phyloP scores from a whole-genome alignment of 2,113 vertebrate genomes.

The Cisticola juncidis region DNA sequence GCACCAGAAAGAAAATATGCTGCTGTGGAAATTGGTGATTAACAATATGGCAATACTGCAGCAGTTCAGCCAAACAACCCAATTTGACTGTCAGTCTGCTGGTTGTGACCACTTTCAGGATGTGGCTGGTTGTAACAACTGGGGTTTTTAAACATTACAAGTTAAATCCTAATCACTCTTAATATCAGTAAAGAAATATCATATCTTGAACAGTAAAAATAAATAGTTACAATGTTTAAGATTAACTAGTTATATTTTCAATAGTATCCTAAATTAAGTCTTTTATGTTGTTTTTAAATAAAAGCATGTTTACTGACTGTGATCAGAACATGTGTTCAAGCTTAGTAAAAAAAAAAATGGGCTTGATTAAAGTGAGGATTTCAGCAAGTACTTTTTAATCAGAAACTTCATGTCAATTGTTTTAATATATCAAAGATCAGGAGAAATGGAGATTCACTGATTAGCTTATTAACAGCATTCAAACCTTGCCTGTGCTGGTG shows the following conservation, averaged over 20 bases:
- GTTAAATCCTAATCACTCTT: not conserved
- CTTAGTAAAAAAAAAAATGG: not conserved
- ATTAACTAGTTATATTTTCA: not conserved
- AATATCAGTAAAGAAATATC: not conserved
- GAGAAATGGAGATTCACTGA: not conserved
- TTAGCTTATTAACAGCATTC: conserved; percentile 10
- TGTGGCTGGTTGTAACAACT: not conserved
- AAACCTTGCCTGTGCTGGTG: not conserved
- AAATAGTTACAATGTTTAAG: not conserved
- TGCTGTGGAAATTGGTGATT: conserved; percentile 24
- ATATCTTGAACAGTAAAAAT: not conserved
- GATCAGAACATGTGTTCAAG: not conserved
- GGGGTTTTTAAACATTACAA: not conserved
- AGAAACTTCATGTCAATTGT: not conserved
- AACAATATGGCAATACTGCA: conserved; percentile 17
- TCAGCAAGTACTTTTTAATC: not conserved
- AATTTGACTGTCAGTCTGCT: not conserved
- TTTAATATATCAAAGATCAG: not conserved
- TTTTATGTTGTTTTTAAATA: not conserved
- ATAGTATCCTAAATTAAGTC: not conserved
- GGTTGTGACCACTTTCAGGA: not conserved
- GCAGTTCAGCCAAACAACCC: not conserved
- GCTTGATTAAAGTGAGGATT: conserved; percentile 14
- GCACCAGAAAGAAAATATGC: not conserved
- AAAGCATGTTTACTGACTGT: not conserved